A percentile compares a stretch with the other conserved stretches of the same genome.
Conservation (phyloP, 1,140 invertebrate species). For the Palaemon carinicauda region DNA sequence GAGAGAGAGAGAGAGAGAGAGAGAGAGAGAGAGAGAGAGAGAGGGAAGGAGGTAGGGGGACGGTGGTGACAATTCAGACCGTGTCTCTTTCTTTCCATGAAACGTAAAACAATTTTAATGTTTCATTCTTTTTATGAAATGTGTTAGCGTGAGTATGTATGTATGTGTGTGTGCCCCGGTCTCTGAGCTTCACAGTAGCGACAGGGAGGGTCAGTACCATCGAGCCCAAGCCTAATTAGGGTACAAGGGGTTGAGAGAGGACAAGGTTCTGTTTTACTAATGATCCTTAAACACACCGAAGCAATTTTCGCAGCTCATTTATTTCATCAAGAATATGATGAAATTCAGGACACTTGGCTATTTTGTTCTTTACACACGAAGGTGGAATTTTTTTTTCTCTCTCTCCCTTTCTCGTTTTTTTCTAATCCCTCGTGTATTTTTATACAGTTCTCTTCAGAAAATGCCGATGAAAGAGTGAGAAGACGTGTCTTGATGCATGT, state of each 20-base stretch:
- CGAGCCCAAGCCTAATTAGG: neutral
- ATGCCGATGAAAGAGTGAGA: too few species aligned
- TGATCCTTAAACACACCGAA: slow-evolving; percentile 36
- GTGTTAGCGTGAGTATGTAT: neutral
- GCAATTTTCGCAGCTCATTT: slow-evolving; percentile 15
- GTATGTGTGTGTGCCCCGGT: neutral
- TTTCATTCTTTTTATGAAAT: too few species aligned
- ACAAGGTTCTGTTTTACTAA: neutral
- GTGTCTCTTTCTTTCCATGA: neutral
- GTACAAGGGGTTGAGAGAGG: neutral
- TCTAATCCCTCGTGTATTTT: too few species aligned
- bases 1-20: too few species aligned
- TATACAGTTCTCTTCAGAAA: too few species aligned
- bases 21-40: neutral
- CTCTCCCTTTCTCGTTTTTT: too few species aligned
- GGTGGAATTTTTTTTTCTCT: neutral
- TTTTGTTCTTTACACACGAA: neutral
- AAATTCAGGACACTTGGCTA: too few species aligned
- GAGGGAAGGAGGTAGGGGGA: neutral
- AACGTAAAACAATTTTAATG: neutral
- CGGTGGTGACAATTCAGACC: neutral
- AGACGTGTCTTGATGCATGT: too few species aligned
- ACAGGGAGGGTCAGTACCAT: too few species aligned
- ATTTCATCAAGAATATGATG: slow-evolving; percentile 13
- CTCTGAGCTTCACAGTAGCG: too few species aligned